Evolutionary conservation across 2,888 invertebrate species (phyloP).

Genomic region (Limnephilus auricula): DNA sequence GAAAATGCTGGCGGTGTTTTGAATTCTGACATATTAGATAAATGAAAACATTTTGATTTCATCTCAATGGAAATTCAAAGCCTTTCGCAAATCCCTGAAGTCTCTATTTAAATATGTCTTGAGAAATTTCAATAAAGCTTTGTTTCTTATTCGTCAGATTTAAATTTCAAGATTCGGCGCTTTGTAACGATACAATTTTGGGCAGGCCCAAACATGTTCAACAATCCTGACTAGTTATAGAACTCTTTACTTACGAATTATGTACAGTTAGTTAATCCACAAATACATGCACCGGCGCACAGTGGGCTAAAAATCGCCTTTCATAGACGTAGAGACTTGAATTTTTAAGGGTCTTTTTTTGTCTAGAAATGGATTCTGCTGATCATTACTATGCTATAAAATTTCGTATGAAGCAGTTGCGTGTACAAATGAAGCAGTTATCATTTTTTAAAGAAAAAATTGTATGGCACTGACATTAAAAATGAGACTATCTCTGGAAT

Average conservation of each 20-base stretch:
- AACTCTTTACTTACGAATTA: background rate
- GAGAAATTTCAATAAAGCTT: background rate
- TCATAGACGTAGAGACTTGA: too few species aligned
- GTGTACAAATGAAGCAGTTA: too few species aligned
- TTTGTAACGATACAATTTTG: background rate
- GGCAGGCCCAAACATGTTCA: background rate
- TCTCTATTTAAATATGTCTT: background rate
- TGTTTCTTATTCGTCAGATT: background rate
- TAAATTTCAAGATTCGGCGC: background rate
- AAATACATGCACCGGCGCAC: background rate
- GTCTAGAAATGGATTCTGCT: too few species aligned
- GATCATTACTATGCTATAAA: too few species aligned
- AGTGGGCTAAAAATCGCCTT: too few species aligned
- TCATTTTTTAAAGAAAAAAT: too few species aligned
- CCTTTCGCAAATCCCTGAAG: background rate
- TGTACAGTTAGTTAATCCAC: background rate
- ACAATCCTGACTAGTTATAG: background rate
- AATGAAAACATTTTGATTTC: background rate
- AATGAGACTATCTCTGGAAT: too few species aligned
- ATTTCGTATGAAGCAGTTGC: too few species aligned
- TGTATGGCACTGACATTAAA: too few species aligned
- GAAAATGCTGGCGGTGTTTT: too few species aligned
- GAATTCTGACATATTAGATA: background rate
- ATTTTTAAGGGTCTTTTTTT: too few species aligned
- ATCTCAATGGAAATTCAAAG: background rate